Evolutionary conservation across 2,888 invertebrate genomes (phyloP), one percentile per base, ranked within the genome.

Genomic region (Cryptus armator): DNA sequence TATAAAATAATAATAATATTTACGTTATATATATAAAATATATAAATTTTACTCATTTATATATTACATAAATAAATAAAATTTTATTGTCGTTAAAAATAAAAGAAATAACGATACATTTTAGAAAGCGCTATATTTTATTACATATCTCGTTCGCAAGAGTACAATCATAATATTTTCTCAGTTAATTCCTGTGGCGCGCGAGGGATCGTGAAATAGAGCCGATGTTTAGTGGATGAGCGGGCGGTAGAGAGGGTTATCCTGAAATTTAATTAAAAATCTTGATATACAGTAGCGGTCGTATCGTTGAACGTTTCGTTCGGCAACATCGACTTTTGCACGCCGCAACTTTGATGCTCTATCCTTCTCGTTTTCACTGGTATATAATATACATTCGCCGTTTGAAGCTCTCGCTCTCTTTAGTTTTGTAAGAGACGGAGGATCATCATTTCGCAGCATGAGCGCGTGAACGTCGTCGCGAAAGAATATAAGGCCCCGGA

Each of bases 261-360:
- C 53, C 70, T 70, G 79, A 83, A 77, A 83, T 72, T 83, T 75
- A 78, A 83, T 78, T 83, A 59, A 68, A 68, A 83, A 79, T 79
- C 83, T 75, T 83, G 79, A 83, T 79, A 29, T 83, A 83, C 83
- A 83, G 83, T 79, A 83, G 83, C 83, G 83, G 74, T 70, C 43
- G 46, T 14, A 74, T 79, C 79, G 79, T 81, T 64, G 46, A 72
- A 44, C 51, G 5, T 67, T 62, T 67, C 44, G 70, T 62, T 32
- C 51, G 56, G 19, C 19, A 14, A 43, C 24, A 37, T 59, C 56
- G 44, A 46, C 48, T 72, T 56, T 9, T 53, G 44, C 68, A 24
- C 16, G 37, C 62, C 48, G 24, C 19, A 46, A 19, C 68, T 32
- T 48, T 37, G 59, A 74, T 19, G 19, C 44, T 43, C 56, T 19